Evolutionary conservation across 2,888 invertebrate genomes (phyloP).

Genomic region (Ichneumon xanthorius): DNA sequence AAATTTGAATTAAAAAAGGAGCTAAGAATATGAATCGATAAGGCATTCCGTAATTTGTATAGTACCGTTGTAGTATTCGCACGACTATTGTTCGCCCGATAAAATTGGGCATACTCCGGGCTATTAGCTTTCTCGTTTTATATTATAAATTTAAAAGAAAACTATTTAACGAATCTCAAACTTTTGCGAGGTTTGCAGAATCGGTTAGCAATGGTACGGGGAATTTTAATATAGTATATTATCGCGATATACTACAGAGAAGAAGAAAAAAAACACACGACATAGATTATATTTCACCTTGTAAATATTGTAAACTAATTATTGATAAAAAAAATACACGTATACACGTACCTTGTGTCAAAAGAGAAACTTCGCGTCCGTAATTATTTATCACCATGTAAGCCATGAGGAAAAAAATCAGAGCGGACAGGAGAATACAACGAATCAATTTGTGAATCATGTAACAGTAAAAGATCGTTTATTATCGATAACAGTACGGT

Average conservation of each 20-base stretch:
- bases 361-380: not conserved
- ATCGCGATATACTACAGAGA: not conserved
- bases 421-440: not conserved
- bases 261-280: conserved; percentile 8
- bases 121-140: conserved; percentile 60
- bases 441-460: conserved; percentile 34
- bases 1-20: conserved; percentile 1
- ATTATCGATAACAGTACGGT: conserved; percentile 77
- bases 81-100: conserved; percentile 47
- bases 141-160: conserved; percentile 38
- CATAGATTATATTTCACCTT: conserved; percentile 71
- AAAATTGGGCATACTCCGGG: conserved; percentile 45
- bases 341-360: conserved; percentile 65
- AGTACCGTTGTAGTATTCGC: conserved; percentile 13
- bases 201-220: conserved; percentile 41
- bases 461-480: conserved; percentile 77
- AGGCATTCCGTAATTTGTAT: not conserved
- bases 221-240: conserved; percentile 25
- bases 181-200: conserved; percentile 44
- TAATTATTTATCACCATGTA: conserved; percentile 10
- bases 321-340: conserved; percentile 65
- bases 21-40: not conserved
- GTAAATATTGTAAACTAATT: conserved; percentile 81
- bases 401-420: not conserved
- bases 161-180: conserved; percentile 12